A percentile compares a stretch with the other conserved stretches of the same genome.
These are phyloP conservation scores for Apantesis nais DNA, from an alignment of 2,888 invertebrate genomes.

Conservation along the genomic window DNA sequence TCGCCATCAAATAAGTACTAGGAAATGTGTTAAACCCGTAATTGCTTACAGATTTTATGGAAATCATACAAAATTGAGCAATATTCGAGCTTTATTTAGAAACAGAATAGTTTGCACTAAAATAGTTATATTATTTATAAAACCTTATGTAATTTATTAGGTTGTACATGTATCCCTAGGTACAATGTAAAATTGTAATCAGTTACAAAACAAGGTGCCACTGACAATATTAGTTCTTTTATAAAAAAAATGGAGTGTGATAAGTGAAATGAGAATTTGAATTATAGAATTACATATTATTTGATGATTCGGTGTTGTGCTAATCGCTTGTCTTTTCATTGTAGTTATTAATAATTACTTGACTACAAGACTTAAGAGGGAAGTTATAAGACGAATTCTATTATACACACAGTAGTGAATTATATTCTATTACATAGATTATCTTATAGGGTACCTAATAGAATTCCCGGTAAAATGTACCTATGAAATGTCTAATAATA, in stretches of 20 bases:
- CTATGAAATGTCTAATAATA: conserved; percentile 32
- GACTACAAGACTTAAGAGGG: conserved; percentile 48
- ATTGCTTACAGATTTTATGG: conserved; percentile 43
- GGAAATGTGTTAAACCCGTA: conserved; percentile 28
- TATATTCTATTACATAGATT: conserved; percentile 45
- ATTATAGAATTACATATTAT: conserved; percentile 44
- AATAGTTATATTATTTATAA: conserved; percentile 11
- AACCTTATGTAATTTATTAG: conserved; percentile 14
- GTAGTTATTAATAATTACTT: conserved; percentile 46
- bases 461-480: conserved; percentile 35
- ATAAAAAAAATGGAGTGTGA: conserved; percentile 49
- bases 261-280: conserved; percentile 46
- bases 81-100: conserved; percentile 19
- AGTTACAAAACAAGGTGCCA: conserved; percentile 69
- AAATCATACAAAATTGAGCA: conserved; percentile 10
- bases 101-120: conserved; percentile 25
- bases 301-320: conserved; percentile 47
- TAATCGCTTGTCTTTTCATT: conserved; percentile 48
- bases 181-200: conserved; percentile 49
- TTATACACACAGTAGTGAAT: conserved; percentile 45
- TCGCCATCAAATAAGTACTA: conserved; percentile 8
- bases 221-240: conserved; percentile 79
- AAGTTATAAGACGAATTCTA: conserved; percentile 48
- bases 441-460: conserved; percentile 43
- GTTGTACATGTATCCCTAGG: conserved; percentile 40